Conservation (phyloP, 2,888 invertebrate genomes). For the Cephus pulcher region DNA sequence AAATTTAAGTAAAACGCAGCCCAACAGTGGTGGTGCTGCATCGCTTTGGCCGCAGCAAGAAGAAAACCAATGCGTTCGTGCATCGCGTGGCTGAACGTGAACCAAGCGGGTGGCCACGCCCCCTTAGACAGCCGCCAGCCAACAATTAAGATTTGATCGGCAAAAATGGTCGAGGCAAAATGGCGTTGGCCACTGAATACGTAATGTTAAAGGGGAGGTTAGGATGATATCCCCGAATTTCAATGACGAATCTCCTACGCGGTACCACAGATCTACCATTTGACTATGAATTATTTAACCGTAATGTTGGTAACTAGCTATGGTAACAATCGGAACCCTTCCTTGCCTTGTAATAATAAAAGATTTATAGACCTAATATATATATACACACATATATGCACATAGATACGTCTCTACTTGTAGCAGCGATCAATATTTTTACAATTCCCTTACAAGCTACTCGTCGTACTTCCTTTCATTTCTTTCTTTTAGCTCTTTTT, state of each 20-base stretch:
- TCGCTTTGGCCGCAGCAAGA: slow-evolving; percentile 34
- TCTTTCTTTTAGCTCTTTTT: not conserved
- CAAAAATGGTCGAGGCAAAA: slow-evolving; percentile 67
- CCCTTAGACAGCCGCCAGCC: slow-evolving; percentile 66
- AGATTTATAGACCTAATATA: not conserved
- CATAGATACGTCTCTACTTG: no score
- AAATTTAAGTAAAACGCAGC: not conserved
- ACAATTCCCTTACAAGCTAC: not conserved
- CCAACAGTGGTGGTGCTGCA: not conserved
- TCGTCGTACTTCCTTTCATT: not conserved
- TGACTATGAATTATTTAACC: not conserved
- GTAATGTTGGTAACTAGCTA: not conserved
- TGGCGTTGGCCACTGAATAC: slow-evolving; percentile 64
- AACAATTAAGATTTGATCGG: slow-evolving; percentile 68
- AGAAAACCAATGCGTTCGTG: slow-evolving; percentile 61
- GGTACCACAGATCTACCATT: not conserved
- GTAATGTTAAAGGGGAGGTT: slow-evolving; percentile 48
- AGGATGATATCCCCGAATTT: not conserved
- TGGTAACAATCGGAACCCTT: not conserved
- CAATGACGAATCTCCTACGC: not conserved
- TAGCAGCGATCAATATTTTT: not conserved
- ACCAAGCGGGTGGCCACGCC: slow-evolving; percentile 62
- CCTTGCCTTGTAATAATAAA: not conserved
- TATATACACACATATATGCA: not conserved
- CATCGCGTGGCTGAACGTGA: slow-evolving; percentile 64